These are phyloP conservation scores for Schizopygopsis pylzovi DNA, from an alignment of 2,797 vertebrate genomes.

Conservation along the genomic window DNA sequence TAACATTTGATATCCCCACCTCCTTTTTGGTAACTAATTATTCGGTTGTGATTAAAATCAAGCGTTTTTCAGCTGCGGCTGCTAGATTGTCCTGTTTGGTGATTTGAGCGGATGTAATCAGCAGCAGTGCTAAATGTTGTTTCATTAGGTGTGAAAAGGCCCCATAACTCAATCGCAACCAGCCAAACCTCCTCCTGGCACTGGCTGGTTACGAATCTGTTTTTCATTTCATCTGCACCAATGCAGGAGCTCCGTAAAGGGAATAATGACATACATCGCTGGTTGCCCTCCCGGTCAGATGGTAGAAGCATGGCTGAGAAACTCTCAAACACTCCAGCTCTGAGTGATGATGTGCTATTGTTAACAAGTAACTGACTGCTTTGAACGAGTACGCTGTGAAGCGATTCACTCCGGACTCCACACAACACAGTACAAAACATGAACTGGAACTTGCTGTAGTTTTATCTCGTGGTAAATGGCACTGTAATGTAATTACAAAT, in stretches of 20 bases:
- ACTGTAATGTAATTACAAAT: neutral
- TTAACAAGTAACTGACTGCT: neutral
- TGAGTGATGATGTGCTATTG: constrained; percentile 2
- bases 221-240: constrained; percentile 80
- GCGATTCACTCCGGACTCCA: neutral
- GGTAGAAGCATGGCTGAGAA: constrained; percentile 8
- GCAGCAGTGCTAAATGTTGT: constrained; percentile 80
- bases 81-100: constrained; percentile 74
- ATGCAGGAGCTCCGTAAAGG: constrained; percentile 73
- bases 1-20: constrained; percentile 71
- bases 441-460: neutral
- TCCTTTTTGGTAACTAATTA: constrained; percentile 72
- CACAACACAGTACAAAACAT: neutral
- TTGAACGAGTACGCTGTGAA: neutral
- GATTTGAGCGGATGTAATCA: constrained; percentile 81
- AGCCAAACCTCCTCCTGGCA: constrained; percentile 80
- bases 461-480: neutral
- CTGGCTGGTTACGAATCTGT: constrained; percentile 80
- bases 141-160: constrained; percentile 84
- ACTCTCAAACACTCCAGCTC: constrained; percentile 11
- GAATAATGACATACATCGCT: constrained; percentile 78
- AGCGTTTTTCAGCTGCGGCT: constrained; percentile 73
- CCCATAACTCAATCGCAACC: constrained; percentile 84
- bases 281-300: constrained; percentile 70
- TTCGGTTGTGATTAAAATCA: constrained; percentile 80